These are phyloP conservation scores for Tachuris rubrigastra DNA, from an alignment of 2,113 vertebrate species.

Conservation along the genomic window DNA sequence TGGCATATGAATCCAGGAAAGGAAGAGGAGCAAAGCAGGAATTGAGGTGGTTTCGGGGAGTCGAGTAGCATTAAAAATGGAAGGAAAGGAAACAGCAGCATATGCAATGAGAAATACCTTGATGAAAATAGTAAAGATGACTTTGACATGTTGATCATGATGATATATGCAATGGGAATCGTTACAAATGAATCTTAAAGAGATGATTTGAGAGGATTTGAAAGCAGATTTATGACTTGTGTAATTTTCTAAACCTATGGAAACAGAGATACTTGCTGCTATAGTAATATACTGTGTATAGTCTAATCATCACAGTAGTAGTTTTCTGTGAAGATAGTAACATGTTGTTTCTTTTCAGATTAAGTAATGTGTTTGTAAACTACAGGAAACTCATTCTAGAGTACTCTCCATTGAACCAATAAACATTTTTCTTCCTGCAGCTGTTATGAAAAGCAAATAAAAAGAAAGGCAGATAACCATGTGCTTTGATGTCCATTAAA, in stretches of 20 bases:
- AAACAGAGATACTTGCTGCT: background rate
- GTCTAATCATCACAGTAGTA: background rate
- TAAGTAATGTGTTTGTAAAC: background rate
- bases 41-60: background rate
- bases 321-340: background rate
- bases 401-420: background rate
- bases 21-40: background rate
- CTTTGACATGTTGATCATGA: rapidly evolving
- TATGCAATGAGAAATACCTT: background rate
- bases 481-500: background rate
- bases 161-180: background rate
- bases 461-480: background rate
- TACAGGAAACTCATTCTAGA: background rate
- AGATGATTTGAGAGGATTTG: background rate
- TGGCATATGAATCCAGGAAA: background rate
- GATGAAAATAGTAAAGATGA: background rate
- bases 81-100: background rate
- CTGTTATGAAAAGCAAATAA: background rate
- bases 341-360: background rate
- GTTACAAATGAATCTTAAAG: background rate
- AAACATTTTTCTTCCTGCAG: background rate
- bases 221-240: background rate
- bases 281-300: background rate
- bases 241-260: background rate
- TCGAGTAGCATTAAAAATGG: background rate